These are phyloP conservation scores for Tachycineta bicolor DNA, from an alignment of 2,113 vertebrate species.

Conservation along the genomic window DNA sequence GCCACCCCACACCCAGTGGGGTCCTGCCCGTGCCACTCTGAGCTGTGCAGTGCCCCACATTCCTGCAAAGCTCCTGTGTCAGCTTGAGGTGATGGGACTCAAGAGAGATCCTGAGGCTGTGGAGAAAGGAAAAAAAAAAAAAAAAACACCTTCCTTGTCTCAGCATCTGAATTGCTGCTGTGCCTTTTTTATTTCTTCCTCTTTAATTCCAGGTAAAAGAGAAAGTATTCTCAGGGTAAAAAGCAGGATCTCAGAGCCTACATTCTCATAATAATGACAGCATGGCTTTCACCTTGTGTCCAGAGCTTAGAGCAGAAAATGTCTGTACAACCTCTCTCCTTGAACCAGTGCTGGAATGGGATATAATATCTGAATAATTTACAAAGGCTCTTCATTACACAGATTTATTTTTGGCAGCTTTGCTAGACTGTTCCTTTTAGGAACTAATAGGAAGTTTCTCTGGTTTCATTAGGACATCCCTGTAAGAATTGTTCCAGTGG, in stretches of 20 bases:
- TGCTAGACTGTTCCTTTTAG: conserved; percentile 27
- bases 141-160: background rate
- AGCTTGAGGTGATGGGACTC: background rate
- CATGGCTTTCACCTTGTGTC: background rate
- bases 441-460: background rate
- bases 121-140: background rate
- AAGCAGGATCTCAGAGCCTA: background rate
- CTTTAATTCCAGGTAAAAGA: background rate
- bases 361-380: conserved; percentile 52
- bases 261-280: background rate
- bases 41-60: background rate
- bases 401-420: conserved; percentile 56
- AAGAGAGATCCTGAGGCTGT: background rate
- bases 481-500: background rate
- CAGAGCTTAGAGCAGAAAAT: conserved; percentile 11
- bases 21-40: background rate
- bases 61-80: background rate
- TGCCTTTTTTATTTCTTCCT: background rate
- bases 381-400: conserved; percentile 52
- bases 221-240: background rate
- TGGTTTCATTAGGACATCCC: background rate
- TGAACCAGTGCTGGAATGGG: background rate
- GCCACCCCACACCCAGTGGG: background rate
- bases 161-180: background rate
- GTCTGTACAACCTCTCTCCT: background rate